Base-by-base conservation (phyloP, 2,113 vertebrate genomes). In the Passer domesticus region DNA sequence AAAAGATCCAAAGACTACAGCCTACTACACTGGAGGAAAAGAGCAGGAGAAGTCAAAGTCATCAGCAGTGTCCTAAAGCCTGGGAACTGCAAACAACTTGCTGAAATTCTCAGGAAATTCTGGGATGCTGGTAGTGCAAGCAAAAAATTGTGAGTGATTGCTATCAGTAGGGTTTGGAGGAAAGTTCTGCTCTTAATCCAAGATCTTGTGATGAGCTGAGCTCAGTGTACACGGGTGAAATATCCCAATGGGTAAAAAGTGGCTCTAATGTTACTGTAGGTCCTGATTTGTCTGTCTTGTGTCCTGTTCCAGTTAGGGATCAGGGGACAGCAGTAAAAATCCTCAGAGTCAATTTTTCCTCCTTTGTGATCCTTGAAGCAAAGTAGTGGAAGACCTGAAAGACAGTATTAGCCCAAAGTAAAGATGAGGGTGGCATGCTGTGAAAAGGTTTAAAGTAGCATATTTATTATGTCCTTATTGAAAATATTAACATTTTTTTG, bases 1-100 rank as follows among this genome's bases (percentile, higher is more conserved):
- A 77, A 78, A 93, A 68, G 44, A 79, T 56, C 69, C 59, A 68
- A 75, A 66, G 25, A 25, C 28, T 90, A 1, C 35, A 37, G 35
- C 35, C 35, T 73, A n/a, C 33, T 43, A 23, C 15, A 18, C 6
- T 44, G 60, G 41, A 86, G n/a, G 27, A 68, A 69, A 41, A 80
- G 31, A 89, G 20, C 44, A 89, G 67, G 75, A 73, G 72, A 91
- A 89, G 55, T 47, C 80, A 77, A 90, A 94, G 83, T 89, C 91
- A 77, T n/a, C 55, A 83, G 31, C 46, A 55, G 47, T 39, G 68
- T 83, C 33, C 37, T 70, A 20, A 87, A 20, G 83, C 52, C 68
- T 90, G 44, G 43, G 28, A 88, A 46, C 20, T 41, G 15, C 67
- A 80, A 35, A 31, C 30, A 59, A 70, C 49, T 56, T 62, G n/a